Evolutionary conservation across 2,113 vertebrate genomes (phyloP).

Genomic region (Oxyura jamaicensis): DNA sequence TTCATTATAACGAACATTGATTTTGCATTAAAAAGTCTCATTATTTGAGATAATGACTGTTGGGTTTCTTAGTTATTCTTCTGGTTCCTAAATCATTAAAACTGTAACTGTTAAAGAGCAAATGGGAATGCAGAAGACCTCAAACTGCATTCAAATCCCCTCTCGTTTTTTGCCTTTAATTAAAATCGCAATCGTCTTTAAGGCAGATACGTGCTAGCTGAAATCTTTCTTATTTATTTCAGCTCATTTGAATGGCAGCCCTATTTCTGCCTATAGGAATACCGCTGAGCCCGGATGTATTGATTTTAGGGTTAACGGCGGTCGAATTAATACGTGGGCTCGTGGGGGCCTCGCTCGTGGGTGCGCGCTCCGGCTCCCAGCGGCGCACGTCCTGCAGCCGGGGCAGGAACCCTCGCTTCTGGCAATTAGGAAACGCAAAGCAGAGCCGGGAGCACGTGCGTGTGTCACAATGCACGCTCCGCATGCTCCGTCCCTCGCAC

Average conservation of each 20-base stretch:
- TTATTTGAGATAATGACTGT: constrained; percentile 84
- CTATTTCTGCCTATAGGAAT: neutral
- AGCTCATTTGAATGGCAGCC: neutral
- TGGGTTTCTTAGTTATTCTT: constrained; percentile 80
- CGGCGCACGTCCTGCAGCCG: neutral
- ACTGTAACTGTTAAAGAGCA: constrained; percentile 63
- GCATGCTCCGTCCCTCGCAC: neutral
- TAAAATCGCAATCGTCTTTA: neutral
- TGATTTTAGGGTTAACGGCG: neutral
- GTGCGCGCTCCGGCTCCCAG: fast-evolving
- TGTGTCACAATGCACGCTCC: neutral
- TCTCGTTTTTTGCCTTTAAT: neutral
- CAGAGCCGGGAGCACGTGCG: neutral
- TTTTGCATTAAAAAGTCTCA: constrained; percentile 85
- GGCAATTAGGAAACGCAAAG: neutral
- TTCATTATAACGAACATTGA: constrained; percentile 85
- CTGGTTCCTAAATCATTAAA: constrained; percentile 82
- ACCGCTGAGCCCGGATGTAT: neutral
- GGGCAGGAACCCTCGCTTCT: neutral
- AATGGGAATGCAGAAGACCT: constrained; percentile 1
- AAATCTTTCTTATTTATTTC: neutral
- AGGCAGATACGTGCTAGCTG: neutral
- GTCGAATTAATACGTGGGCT: neutral
- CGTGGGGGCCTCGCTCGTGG: neutral
- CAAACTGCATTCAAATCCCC: constrained; percentile 4